phyloP scores from a whole-genome alignment of 2,888 invertebrate species.

The Suillia variegata region DNA sequence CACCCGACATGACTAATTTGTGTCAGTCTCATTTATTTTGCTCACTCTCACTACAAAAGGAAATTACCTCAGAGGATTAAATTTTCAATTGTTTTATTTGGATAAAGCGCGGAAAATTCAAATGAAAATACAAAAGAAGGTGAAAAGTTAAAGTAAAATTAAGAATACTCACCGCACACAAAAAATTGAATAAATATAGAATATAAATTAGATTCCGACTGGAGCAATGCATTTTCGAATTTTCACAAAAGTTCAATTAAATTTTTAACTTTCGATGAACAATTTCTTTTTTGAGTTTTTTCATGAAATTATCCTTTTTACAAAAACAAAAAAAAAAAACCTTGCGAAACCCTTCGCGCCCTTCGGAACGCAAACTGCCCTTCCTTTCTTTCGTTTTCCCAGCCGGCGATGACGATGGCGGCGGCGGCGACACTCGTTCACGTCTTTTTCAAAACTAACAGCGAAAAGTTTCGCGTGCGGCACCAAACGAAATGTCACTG shows the following conservation, averaged over 20 bases:
- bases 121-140: too few species aligned
- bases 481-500: not conserved
- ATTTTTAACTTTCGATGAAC: not conserved
- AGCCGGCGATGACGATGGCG: too few species aligned
- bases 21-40: constrained; percentile 13
- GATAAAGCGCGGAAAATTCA: too few species aligned
- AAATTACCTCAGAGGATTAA: too few species aligned
- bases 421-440: not conserved
- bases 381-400: too few species aligned
- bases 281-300: not conserved
- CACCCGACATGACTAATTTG: constrained; percentile 18
- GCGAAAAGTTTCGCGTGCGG: not conserved
- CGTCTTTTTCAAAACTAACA: constrained; percentile 4
- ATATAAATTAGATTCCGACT: constrained; percentile 38
- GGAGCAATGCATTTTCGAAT: constrained; percentile 40
- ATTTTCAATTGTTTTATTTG: too few species aligned
- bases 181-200: constrained; percentile 40
- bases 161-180: constrained; percentile 43
- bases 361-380: too few species aligned
- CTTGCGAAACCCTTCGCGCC: too few species aligned
- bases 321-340: too few species aligned
- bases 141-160: constrained; percentile 22
- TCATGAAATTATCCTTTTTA: too few species aligned
- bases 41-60: too few species aligned
- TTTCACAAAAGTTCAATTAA: not conserved